Percentiles rank a stretch among this genome's conserved stretches.
Evolutionary conservation across 2,113 vertebrate genomes (phyloP).

Genomic region (Callipepla squamata): DNA sequence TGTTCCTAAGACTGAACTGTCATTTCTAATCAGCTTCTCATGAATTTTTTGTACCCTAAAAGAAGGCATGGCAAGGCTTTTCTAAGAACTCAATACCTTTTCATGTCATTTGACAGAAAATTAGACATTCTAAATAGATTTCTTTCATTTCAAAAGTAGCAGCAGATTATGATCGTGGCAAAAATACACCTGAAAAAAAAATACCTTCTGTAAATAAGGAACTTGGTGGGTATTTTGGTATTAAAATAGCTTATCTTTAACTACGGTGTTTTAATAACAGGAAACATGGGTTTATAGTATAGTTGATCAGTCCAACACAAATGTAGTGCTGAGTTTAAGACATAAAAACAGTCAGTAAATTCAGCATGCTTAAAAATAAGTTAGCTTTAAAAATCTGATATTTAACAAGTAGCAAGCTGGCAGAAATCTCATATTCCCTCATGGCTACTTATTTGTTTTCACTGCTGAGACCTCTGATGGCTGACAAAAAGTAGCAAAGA

Average conservation of each 20-base stretch:
- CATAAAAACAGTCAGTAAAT: background rate
- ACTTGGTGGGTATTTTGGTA: background rate
- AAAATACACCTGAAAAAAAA: background rate
- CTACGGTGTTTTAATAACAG: background rate
- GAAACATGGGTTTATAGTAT: background rate
- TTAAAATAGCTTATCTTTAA: background rate
- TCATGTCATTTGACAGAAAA: background rate
- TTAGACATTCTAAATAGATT: background rate
- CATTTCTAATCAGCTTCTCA: background rate
- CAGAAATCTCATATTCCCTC: background rate
- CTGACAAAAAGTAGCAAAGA: background rate
- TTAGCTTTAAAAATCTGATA: background rate
- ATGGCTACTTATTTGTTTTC: background rate
- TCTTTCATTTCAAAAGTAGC: background rate
- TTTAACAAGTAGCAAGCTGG: background rate
- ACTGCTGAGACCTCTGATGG: background rate
- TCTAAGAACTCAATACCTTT: background rate
- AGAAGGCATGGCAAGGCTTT: background rate
- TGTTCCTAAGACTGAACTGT: background rate
- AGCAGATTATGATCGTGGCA: background rate
- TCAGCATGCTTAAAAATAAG: background rate
- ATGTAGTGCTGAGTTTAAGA: background rate
- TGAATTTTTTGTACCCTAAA: background rate
- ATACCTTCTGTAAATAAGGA: background rate
- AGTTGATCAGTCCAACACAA: background rate